A percentile compares a stretch with the other conserved stretches of the same genome.
Evolutionary conservation across 2,888 invertebrate genomes (phyloP).

Genomic region (Apotomis capreana): DNA sequence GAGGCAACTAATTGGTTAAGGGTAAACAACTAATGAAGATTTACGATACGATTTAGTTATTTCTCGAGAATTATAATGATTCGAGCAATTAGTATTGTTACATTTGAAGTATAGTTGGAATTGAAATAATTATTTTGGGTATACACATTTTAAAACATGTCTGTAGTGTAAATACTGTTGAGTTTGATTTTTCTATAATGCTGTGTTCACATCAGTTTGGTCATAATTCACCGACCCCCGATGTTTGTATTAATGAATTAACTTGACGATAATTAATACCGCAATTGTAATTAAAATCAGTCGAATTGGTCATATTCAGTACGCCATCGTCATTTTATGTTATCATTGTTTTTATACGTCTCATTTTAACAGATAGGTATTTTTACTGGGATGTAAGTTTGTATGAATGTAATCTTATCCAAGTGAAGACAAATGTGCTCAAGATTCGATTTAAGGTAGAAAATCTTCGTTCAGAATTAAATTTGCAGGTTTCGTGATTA

Average conservation of each 20-base stretch:
- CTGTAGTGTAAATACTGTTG: constrained; percentile 37
- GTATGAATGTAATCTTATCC: constrained; percentile 2
- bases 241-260: constrained; percentile 55
- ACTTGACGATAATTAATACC: constrained; percentile 47
- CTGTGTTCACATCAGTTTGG: constrained; percentile 40
- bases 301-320: constrained; percentile 49
- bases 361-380: background rate
- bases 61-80: background rate
- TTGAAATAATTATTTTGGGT: background rate
- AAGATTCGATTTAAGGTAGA: no score
- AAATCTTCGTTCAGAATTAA: no score
- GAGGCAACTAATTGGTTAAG: constrained; percentile 22
- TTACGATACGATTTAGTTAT: background rate
- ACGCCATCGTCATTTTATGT: constrained; percentile 18
- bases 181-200: constrained; percentile 35
- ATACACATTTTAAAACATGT: background rate
- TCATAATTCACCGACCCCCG: constrained; percentile 49
- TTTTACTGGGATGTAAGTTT: background rate
- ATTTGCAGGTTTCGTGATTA: no score
- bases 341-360: constrained; percentile 6
- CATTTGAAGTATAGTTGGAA: background rate
- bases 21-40: constrained; percentile 4
- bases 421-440: no score
- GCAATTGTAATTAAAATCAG: constrained; percentile 45
- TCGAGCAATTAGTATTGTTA: background rate